Percentiles rank a stretch among this genome's conserved stretches.
These are phyloP conservation scores for Chionodraco myersi DNA, from an alignment of 2,113 vertebrate genomes.

Conservation along the genomic window DNA sequence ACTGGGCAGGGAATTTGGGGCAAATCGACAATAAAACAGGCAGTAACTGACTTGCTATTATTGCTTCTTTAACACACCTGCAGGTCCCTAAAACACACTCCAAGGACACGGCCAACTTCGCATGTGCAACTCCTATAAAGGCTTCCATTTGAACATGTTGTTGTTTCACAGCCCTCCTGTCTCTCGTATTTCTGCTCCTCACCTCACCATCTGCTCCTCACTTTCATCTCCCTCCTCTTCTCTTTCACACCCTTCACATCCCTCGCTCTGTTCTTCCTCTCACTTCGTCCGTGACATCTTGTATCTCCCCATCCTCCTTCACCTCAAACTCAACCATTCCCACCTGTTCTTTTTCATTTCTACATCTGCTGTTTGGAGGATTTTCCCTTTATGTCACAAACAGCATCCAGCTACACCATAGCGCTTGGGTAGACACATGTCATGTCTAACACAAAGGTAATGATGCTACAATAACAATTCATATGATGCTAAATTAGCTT, in stretches of 20 bases:
- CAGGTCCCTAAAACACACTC: not conserved
- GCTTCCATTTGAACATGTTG: not conserved
- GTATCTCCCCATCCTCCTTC: not conserved
- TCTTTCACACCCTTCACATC: constrained; percentile 11
- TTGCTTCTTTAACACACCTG: not conserved
- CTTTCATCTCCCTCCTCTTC: constrained; percentile 11
- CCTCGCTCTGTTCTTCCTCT: not conserved
- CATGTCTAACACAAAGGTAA: too few species aligned
- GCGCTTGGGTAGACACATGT: not conserved
- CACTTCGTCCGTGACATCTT: constrained; percentile 29
- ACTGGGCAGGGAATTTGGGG: not conserved
- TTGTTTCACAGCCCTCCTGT: not conserved
- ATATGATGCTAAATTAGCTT: too few species aligned
- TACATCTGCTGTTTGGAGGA: not conserved
- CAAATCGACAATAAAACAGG: not conserved
- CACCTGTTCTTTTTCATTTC: not conserved
- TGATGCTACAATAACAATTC: too few species aligned
- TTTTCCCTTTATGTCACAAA: too few species aligned
- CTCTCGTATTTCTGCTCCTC: not conserved
- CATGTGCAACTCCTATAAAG: too few species aligned
- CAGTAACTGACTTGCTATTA: not conserved
- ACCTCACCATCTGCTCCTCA: constrained; percentile 12
- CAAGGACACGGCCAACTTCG: too few species aligned
- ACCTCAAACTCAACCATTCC: not conserved
- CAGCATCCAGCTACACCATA: not conserved